Evolutionary conservation across 2,113 vertebrate species (phyloP).

Genomic region (Saguinus imperator): DNA sequence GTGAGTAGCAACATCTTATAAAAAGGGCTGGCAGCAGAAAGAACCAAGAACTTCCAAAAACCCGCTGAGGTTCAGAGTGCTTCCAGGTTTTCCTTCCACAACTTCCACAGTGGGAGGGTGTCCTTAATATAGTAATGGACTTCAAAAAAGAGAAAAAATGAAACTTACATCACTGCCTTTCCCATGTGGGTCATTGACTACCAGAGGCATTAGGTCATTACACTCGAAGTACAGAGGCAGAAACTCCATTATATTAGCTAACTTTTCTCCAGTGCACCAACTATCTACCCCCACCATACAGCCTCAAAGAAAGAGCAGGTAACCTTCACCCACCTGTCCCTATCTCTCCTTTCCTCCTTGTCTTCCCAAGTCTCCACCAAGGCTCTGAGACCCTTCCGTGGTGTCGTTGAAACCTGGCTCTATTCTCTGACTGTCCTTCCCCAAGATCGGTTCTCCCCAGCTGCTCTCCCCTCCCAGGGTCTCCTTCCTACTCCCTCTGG

Average conservation of each 20-base stretch:
- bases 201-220: background rate
- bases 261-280: background rate
- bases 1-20: background rate
- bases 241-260: background rate
- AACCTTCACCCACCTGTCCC: too few species aligned
- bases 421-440: background rate
- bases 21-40: background rate
- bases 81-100: background rate
- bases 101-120: background rate
- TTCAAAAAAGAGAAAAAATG: background rate
- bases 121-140: background rate
- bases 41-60: background rate
- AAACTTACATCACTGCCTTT: background rate
- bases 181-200: background rate
- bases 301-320: too few species aligned
- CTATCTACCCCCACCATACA: accelerated
- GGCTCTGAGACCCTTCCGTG: background rate
- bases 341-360: too few species aligned
- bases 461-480: background rate
- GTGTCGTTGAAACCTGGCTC: background rate
- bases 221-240: background rate
- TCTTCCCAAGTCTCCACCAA: background rate
- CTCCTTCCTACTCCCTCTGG: background rate
- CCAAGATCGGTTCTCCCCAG: background rate
- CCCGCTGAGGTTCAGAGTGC: background rate